Evolutionary conservation across 2,113 vertebrate species (phyloP).

Genomic region (Odocoileus hemionus): DNA sequence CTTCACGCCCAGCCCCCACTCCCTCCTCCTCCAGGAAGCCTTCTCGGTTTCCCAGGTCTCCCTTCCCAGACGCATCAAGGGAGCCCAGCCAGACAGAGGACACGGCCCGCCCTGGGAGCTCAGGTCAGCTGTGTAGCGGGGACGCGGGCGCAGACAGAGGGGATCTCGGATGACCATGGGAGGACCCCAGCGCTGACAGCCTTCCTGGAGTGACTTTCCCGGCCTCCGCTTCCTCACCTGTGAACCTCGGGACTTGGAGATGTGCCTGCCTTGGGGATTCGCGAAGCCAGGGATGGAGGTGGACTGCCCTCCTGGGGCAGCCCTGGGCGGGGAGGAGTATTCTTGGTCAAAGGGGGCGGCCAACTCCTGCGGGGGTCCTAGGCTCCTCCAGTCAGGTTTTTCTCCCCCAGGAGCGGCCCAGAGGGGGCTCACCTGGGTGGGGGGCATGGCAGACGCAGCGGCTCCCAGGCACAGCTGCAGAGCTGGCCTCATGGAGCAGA

Average conservation of each 20-base stretch:
- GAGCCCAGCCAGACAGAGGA: background rate
- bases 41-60: background rate
- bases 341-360: background rate
- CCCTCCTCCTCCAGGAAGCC: background rate
- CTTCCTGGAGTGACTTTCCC: accelerated
- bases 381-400: background rate
- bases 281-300: background rate
- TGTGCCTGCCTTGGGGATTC: background rate
- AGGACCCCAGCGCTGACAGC: background rate
- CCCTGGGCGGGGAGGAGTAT: background rate
- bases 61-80: background rate
- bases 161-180: accelerated
- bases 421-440: background rate
- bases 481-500: background rate
- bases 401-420: background rate
- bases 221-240: background rate
- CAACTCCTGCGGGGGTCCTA: no score
- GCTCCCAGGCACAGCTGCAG: background rate
- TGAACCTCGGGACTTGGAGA: background rate
- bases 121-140: background rate
- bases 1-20: background rate
- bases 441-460: accelerated
- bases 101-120: background rate
- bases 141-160: accelerated
- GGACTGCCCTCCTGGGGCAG: background rate